Evolutionary conservation across 2,888 invertebrate genomes (phyloP), one percentile per base, ranked within the genome.

Genomic region (Tubulanus polymorphus): DNA sequence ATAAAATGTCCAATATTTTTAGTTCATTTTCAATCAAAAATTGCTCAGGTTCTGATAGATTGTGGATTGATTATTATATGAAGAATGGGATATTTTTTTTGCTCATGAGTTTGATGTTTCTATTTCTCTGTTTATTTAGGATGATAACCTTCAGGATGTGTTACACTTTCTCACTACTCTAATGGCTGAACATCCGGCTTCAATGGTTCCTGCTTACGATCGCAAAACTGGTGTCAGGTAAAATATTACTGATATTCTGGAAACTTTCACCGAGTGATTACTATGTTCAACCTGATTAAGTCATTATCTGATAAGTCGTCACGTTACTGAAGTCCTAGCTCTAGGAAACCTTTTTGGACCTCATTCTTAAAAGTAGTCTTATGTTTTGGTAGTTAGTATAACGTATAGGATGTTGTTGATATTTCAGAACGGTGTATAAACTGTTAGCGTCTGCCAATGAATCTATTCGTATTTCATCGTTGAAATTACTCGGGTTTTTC

Each of bases 151-250:
- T 59, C 93, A 95, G 76, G 99, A 99, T 78, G 96, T 99, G 3
- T 84, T 99, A 63, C 93, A 95, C 83, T 91, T 96, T 88, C 83
- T 95, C 68, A 96, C 97, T 78, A 91, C 92, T 0, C 82, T 99
- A 65, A 94, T 99, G 91, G 92, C 94, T 8, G 97, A 99, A 79
- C 95, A 97, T 79, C 99, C 99, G 1, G 91, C 95, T 66, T 94
- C 95, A 2, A 93, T 97, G 93, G 96, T 99, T 67, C 99, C 99
- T 37, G 94, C 95, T 53, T 99, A 99, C 81, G 97, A 99, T 82
- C 88, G 90, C 61, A 99, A 97, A 71, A 90, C 92, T 70, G 99
- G 97, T 58, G 90, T 97, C 53, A 79, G 78, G 79, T 79, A 63
- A 54, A 48, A 1, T 27, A 3, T 48, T n/a, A 26, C 27, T 10